These are phyloP conservation scores for Metalampra italica DNA, from an alignment of 2,888 invertebrate species.

Conservation along the genomic window DNA sequence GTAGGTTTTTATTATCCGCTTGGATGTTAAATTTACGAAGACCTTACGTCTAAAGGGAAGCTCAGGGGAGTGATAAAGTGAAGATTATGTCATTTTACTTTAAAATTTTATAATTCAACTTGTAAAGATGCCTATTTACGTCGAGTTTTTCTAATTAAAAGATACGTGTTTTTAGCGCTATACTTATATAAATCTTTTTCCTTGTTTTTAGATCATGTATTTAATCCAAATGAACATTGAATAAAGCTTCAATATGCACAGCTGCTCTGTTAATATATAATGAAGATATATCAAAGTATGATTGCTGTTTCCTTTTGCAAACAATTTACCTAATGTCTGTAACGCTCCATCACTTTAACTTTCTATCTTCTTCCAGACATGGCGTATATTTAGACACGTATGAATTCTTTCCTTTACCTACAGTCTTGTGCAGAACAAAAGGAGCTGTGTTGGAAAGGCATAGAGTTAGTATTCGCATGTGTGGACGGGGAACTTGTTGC, in stretches of 20 bases:
- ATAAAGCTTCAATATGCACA: too few species aligned
- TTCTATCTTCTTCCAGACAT: constrained; percentile 43
- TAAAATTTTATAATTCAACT: too few species aligned
- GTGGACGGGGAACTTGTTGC: constrained; percentile 59
- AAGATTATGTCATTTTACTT: too few species aligned
- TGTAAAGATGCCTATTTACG: too few species aligned
- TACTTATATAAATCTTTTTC: neutral
- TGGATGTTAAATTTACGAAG: too few species aligned
- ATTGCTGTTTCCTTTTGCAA: constrained; percentile 31
- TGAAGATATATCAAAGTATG: constrained; percentile 17
- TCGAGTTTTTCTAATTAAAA: neutral
- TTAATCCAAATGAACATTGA: too few species aligned
- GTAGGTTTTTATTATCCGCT: neutral
- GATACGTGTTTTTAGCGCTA: too few species aligned
- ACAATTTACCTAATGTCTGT: constrained; percentile 49
- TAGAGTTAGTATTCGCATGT: constrained; percentile 48
- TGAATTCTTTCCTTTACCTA: constrained; percentile 45
- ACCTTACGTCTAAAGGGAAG: too few species aligned
- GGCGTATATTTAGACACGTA: constrained; percentile 45
- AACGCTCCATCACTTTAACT: constrained; percentile 59
- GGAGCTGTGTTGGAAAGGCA: constrained; percentile 35
- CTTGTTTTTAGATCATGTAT: too few species aligned
- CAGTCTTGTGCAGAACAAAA: constrained; percentile 28
- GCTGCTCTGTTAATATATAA: neutral
- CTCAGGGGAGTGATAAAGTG: too few species aligned